Evolutionary conservation across 2,888 invertebrate species (phyloP).

Genomic region (Fragum whitleyi): DNA sequence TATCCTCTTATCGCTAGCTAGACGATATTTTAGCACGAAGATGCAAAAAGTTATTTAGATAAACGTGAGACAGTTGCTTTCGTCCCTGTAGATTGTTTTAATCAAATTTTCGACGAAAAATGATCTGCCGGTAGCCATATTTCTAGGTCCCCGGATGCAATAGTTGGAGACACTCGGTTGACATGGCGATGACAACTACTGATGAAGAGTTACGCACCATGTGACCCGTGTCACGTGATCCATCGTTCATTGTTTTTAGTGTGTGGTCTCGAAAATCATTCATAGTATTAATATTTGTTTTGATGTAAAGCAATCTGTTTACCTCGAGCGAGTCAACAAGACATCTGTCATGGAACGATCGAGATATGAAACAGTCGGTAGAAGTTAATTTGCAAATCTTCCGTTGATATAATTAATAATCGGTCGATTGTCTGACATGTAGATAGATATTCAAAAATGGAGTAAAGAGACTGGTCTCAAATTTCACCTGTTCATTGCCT

Average conservation of each 20-base stretch:
- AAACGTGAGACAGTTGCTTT: background rate
- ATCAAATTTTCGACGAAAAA: conserved; percentile 5
- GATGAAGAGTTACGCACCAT: conserved; percentile 21
- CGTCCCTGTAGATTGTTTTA: conserved; percentile 1
- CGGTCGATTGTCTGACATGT: too few relatives aligned
- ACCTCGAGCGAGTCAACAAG: background rate
- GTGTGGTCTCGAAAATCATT: conserved; percentile 20
- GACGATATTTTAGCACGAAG: background rate
- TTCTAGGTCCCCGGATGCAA: conserved; percentile 14
- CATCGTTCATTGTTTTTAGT: conserved; percentile 16
- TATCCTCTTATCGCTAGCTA: background rate
- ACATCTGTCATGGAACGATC: background rate
- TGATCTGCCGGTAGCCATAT: conserved; percentile 25
- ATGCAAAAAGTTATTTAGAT: conserved; percentile 4
- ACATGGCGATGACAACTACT: conserved; percentile 19
- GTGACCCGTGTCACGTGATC: conserved; percentile 17
- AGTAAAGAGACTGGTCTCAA: too few relatives aligned
- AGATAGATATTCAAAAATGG: too few relatives aligned
- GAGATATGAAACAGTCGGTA: background rate
- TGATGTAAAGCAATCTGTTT: conserved; percentile 2
- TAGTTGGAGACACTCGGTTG: conserved; percentile 28
- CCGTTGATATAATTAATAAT: background rate
- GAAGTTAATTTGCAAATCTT: background rate
- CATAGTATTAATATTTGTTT: conserved; percentile 10
- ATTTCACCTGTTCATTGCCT: too few relatives aligned